A percentile compares a stretch with the other conserved stretches of the same genome.
phyloP scores from a whole-genome alignment of 2,888 invertebrate genomes.

The Deladenus siricidicola region DNA sequence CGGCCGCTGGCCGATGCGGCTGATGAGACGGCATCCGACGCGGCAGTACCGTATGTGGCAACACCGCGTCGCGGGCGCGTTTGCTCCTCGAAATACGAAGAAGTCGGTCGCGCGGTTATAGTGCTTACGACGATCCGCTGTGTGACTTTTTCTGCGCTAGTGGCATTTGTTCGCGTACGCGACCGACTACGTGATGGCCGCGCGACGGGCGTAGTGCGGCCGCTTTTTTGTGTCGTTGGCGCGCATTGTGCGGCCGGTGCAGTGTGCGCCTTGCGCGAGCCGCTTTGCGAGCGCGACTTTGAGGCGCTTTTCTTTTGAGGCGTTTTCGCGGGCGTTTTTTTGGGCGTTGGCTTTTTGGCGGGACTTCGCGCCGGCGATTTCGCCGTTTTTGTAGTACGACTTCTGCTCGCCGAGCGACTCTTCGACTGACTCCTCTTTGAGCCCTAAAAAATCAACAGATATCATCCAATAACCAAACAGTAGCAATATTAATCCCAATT shows the following conservation, averaged over 20 bases:
- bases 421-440: neutral
- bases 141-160: no score
- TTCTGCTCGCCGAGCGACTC: neutral
- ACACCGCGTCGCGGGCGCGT: neutral
- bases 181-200: neutral
- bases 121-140: no score
- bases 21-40: no score
- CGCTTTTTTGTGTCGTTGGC: neutral
- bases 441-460: neutral
- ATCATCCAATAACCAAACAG: neutral
- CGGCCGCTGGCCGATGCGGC: neutral
- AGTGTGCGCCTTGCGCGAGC: neutral
- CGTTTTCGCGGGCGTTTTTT: neutral
- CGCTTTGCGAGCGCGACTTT: neutral
- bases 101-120: neutral
- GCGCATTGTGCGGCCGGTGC: neutral
- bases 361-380: neutral
- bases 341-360: neutral
- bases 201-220: neutral
- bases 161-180: neutral
- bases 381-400: neutral
- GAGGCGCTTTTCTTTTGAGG: neutral
- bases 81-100: neutral
- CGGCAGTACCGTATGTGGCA: neutral
- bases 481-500: no score